Conservation (phyloP, 2,113 vertebrate genomes). For the Plecotus auritus region DNA sequence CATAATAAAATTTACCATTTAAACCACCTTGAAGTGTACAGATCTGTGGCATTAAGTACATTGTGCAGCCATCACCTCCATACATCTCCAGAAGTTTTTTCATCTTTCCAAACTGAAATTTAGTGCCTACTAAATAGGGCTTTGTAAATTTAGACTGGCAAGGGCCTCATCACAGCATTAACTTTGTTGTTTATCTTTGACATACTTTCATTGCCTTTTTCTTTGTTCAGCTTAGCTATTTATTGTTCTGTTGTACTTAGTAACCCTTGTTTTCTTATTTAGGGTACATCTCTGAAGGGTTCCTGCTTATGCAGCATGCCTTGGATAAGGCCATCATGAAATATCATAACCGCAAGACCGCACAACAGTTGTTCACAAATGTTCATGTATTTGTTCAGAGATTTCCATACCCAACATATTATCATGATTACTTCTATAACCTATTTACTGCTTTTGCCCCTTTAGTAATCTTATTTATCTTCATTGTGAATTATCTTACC, state of each 20-base stretch:
- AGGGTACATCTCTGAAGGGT: constrained; percentile 93
- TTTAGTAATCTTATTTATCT: constrained; percentile 92
- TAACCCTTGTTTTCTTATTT: not conserved
- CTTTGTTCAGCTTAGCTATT: not conserved
- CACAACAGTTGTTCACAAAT: constrained; percentile 72
- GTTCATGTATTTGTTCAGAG: constrained; percentile 83
- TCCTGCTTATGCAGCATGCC: constrained; percentile 89
- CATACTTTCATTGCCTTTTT: not conserved
- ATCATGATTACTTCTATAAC: constrained; percentile 89
- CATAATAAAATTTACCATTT: not conserved
- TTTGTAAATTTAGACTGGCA: not conserved
- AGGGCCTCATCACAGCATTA: not conserved
- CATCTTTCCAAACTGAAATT: not conserved
- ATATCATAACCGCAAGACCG: constrained; percentile 73
- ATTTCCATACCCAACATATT: constrained; percentile 88
- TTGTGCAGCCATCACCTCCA: not conserved
- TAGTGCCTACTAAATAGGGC: not conserved
- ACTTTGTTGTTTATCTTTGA: not conserved
- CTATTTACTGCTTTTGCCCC: constrained; percentile 92
- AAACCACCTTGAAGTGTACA: not conserved
- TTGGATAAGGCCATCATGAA: constrained; percentile 91
- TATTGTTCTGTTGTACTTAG: not conserved
- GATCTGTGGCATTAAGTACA: not conserved
- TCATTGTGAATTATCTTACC: constrained; percentile 92
- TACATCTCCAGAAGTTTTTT: not conserved